Base-by-base conservation (phyloP, 2,888 invertebrate species). In the Nemoura dubitans region DNA sequence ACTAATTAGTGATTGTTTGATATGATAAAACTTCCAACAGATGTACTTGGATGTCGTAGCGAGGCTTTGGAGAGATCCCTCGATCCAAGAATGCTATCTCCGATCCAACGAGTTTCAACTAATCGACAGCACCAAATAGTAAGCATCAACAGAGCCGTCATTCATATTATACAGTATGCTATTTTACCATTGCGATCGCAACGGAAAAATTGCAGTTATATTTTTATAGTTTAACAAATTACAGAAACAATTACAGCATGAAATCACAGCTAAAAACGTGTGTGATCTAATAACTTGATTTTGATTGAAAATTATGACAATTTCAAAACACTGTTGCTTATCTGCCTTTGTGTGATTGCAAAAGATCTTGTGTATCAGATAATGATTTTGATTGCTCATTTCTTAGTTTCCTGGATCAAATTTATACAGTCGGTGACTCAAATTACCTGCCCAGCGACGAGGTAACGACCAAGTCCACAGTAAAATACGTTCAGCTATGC, bases 61-160 rank as follows among this genome's bases (percentile, higher is more conserved):
- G 89, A 91, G 90, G 0, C 90, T 96, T 0, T 97, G 96, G 96
- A 91, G 92, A 5, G 96, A 97, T 90, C 91, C 92, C 0, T 96
- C 95, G 0, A 94, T 97, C 0, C 93, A 94, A 90, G 93, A 95
- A 89, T 94, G 95, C 88, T 96, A 94, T 89, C 92, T 92, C 89
- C 92, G 96, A 89, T 95, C 96, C 0, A 95, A 95, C 90, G 96
- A 96, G 90, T 96, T 95, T 90, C 96, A 96, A 90, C 92, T 97
- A 0, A 94, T 96, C 80, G 97, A 97, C 89, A 96, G 96, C 90
- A 95, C 96, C 10, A 95, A 96, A 93, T 96, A 96, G 97, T 97
- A 92, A 94, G 95, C 94, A 25, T 26, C 77, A 27, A 26, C 78
- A 78, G 27, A 76, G n/a, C n/a, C n/a, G n/a, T n/a, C n/a, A n/a